Evolutionary conservation across 2,888 invertebrate genomes (phyloP), one percentile per base, ranked within the genome.

Genomic region (Drosophila sordidula): DNA sequence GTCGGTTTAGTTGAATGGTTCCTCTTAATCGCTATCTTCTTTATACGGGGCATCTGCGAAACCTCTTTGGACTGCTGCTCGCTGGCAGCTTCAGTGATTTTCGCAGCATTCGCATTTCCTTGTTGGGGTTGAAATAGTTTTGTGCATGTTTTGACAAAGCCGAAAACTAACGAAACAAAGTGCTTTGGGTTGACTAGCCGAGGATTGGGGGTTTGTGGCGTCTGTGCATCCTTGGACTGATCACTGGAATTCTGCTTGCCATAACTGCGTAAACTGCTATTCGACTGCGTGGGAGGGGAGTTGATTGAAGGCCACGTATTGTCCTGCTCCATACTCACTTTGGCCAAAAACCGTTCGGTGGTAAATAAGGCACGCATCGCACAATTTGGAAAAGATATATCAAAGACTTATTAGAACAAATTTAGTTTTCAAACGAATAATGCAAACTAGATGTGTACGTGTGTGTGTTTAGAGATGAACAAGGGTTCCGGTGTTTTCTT

Each of bases 281-380:
- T 49, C 26, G 18, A 38, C 69, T 70, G 44, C 3, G 42, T 36
- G 6, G 25, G 9, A 12, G 3, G 5, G 12, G n/a, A 1, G 52
- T 36, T 1, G 4, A 22, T 26, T 16, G 18, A 3, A 16, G 6
- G 11, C 1, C 6, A 9, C 5, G 3, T 9, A 4, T 3, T 6
- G 0, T 12, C 2, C 6, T 12, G n/a, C 18, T 18, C 18, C 12
- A 18, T 6, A 55, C 74, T 73, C 9, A 71, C 67, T 11, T 36
- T 66, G 18, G 26, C 51, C 6, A 58, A 4, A 9, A 64, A 32
- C 29, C 39, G 50, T 42, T 64, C 52, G 0, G 49, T 16, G 18
- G 16, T 36, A 8, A 62, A 25, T 50, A 57, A n/a, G 18, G 70
- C 49, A 54, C 62, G 54, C 72, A 72, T 72, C 12, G 44, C 44